Percentiles rank a stretch among this genome's conserved stretches.
These are phyloP conservation scores for Drosophila lowei DNA, from an alignment of 1,140 invertebrate species.

Conservation along the genomic window DNA sequence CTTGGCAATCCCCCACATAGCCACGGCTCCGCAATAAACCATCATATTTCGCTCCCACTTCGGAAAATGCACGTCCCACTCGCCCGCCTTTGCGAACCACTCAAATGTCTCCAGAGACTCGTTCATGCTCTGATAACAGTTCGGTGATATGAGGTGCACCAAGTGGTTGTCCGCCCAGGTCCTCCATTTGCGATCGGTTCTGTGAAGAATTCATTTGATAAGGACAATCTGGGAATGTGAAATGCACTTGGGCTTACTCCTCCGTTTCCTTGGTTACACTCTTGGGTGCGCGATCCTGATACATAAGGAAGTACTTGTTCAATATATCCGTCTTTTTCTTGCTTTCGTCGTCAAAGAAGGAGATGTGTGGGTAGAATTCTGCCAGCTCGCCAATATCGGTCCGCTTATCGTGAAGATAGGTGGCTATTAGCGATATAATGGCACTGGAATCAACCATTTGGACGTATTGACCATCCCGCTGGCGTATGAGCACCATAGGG, in stretches of 20 bases:
- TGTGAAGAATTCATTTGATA: slow-evolving; percentile 82
- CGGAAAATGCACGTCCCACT: slow-evolving; percentile 96
- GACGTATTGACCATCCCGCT: slow-evolving; percentile 88
- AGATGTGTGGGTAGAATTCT: slow-evolving; percentile 91
- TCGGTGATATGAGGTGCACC: slow-evolving; percentile 97
- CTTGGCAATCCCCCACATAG: slow-evolving; percentile 97
- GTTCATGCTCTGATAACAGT: slow-evolving; percentile 94
- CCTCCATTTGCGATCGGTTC: slow-evolving; percentile 96
- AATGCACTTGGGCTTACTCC: slow-evolving; percentile 84
- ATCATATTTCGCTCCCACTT: slow-evolving; percentile 92
- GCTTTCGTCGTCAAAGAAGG: slow-evolving; percentile 88
- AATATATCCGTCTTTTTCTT: slow-evolving; percentile 90
- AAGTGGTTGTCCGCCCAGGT: slow-evolving; percentile 96
- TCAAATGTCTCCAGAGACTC: slow-evolving; percentile 96
- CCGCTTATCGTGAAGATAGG: slow-evolving; percentile 88
- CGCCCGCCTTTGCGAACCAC: slow-evolving; percentile 95
- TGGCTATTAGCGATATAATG: slow-evolving; percentile 94
- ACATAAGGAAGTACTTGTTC: slow-evolving; percentile 98
- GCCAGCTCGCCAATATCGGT: slow-evolving; percentile 88
- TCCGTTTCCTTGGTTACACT: slow-evolving; percentile 85
- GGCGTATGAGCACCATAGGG: slow-evolving; percentile 93
- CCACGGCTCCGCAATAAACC: slow-evolving; percentile 96
- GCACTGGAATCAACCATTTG: slow-evolving; percentile 97
- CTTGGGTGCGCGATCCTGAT: slow-evolving; percentile 85
- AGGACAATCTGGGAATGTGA: neutral